Base-by-base conservation (phyloP, 2,888 invertebrate genomes). In the Conchocele bisecta region DNA sequence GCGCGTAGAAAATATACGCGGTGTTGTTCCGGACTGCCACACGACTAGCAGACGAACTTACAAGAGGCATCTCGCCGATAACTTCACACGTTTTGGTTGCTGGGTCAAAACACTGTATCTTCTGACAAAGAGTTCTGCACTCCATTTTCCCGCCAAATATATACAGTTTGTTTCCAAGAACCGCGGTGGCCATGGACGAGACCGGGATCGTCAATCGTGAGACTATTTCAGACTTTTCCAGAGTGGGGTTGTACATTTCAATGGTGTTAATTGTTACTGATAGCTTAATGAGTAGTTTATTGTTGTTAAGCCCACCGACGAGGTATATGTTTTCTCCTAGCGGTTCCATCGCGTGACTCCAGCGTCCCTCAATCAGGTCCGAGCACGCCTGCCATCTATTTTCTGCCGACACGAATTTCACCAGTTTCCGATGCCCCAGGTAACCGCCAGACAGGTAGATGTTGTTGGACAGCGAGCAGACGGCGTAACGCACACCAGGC, bases 401-500 rank as follows among this genome's bases (percentile, higher is more conserved):
- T 13, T 65, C 54, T 6, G 68, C 50, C 4, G 77, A 41, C n/a
- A 63, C 33, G 39, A 61, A 81, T 13, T 73, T 59, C 9, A 78
- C 39, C 11, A 81, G 22, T 11, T 67, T 61, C 9, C 56, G 54
- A n/a, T 67, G 60, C 26, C 75, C 68, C 11, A 68, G 50, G 41
- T 81, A 78, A 9, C 80, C 80, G 6, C 80, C 80, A 17, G 80
- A 76, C 11, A 80, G 42, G 46, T 65, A 80, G 15, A 80, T 67
- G 37, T 80, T 68, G 17, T 77, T 71, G 33, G 57, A 41, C 2
- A 44, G 48, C 3, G 64, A 67, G 56, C 80, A 80, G 9, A 81
- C 77, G 15, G 80, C 75, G 51, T 66, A 77, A 42, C 80, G 74
- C 22, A 77, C 73, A 17, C 80, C 80, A 6, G 80, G 75, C 29